These are phyloP conservation scores for Phataginus tetradactyla DNA, from an alignment of 2,797 vertebrate genomes.

Conservation along the genomic window DNA sequence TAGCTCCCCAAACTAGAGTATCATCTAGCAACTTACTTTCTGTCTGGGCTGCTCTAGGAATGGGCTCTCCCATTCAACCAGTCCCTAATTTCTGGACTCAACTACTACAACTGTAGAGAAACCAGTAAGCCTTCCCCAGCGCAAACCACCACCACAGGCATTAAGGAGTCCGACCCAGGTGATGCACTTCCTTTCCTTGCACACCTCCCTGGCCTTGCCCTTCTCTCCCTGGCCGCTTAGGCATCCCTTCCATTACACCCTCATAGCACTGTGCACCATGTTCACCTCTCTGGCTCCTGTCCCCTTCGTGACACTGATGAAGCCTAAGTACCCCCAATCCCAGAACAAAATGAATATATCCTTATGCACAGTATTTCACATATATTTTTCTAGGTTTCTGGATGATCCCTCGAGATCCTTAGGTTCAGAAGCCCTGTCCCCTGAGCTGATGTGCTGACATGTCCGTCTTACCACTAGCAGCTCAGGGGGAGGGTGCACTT, in stretches of 20 bases:
- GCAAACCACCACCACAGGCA: not conserved
- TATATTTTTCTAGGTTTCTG: not conserved
- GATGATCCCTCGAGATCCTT: not conserved
- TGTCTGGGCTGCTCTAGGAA: not conserved
- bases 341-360: not conserved
- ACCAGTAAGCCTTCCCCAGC: not conserved
- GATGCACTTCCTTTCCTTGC: not conserved
- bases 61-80: not conserved
- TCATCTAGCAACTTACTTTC: not conserved
- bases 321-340: not conserved
- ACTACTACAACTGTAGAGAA: not conserved
- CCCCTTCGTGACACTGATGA: not conserved
- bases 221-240: too few relatives aligned
- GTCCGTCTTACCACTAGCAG: not conserved
- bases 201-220: not conserved
- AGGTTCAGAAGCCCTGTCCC: not conserved
- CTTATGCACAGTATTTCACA: not conserved
- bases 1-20: not conserved
- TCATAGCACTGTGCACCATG: not conserved
- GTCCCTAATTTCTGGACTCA: not conserved
- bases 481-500: too few relatives aligned
- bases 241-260: not conserved
- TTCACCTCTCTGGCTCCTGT: not conserved
- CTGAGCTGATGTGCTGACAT: not conserved
- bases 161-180: not conserved